Base-by-base conservation (phyloP, 2,888 invertebrate genomes). In the Agrypnus murinus region DNA sequence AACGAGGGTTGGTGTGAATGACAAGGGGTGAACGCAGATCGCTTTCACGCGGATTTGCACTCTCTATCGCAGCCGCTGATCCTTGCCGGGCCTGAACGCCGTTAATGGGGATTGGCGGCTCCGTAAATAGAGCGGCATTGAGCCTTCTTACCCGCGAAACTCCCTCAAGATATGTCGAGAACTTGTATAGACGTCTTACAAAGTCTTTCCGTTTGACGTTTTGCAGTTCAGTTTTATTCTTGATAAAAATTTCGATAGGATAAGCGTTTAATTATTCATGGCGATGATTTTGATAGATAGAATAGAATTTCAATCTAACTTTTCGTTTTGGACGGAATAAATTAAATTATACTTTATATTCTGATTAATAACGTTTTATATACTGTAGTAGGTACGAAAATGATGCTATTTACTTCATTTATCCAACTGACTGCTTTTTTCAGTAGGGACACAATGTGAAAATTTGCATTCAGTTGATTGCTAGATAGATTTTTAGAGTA, bases 61-160 rank as follows among this genome's bases (percentile, higher is more conserved):
- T 80, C 74, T 78, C 75, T 79, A 78, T 79, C 78, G 76, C 74
- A 75, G 80, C 79, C 81, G 79, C 80, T 81, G 82, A 82, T 81
- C 80, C 81, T 80, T 81, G 79, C 78, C 77, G 75, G 80, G 77
- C 80, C 81, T 79, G 80, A 81, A 81, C 80, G 80, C 77, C 80
- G 81, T 82, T 84, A 85, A 84, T 84, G 84, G 85, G 85, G 84
- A 85, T 85, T 84, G 85, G 84, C 83, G 84, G 83, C 83, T 83
- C 83, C 82, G 84, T 83, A 84, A 85, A 84, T 84, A 85, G 84
- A 84, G 83, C 84, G 84, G 82, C 84, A 84, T 84, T 84, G 84
- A 85, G 84, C 84, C 84, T 83, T 82, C 81, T 82, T 81, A 82
- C 77, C 75, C 68, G 71, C 68, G 60, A 67, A 71, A 73, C 66